A percentile compares a stretch with the other conserved stretches of the same genome.
Conservation (phyloP, 2,888 invertebrate genomes). For the Thysanoteuthis rhombus region DNA sequence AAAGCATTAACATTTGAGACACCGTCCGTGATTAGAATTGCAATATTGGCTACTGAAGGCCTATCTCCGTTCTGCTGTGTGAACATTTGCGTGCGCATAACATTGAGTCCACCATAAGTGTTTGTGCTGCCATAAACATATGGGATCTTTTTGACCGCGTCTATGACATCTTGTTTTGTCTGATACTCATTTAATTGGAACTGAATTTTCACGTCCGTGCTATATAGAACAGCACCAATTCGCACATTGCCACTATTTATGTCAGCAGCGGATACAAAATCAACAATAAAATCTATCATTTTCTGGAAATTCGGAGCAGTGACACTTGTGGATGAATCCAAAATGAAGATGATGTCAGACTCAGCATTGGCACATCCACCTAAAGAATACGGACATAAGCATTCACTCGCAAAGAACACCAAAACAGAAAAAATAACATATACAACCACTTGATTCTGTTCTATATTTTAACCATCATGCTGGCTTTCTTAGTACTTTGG, state of each 20-base stretch:
- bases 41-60: conserved; percentile 39
- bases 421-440: not conserved
- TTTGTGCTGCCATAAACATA: conserved; percentile 60
- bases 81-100: conserved; percentile 53
- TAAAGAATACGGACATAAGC: conserved; percentile 19
- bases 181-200: conserved; percentile 43
- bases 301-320: conserved; percentile 50
- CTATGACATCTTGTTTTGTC: conserved; percentile 44
- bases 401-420: not conserved
- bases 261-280: conserved; percentile 44
- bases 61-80: conserved; percentile 53
- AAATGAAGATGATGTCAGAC: conserved; percentile 55
- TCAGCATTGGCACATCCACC: conserved; percentile 32
- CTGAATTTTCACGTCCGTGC: conserved; percentile 40
- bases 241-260: conserved; percentile 47
- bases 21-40: not conserved
- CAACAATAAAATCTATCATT: conserved; percentile 47
- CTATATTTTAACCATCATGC: too few relatives aligned
- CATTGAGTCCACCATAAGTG: conserved; percentile 58
- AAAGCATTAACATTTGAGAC: conserved; percentile 58
- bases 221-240: conserved; percentile 49
- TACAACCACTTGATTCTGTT: not conserved
- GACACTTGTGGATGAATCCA: conserved; percentile 61
- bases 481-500: too few relatives aligned
- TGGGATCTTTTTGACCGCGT: conserved; percentile 49